These are phyloP conservation scores for Nixonia krombeini DNA, from an alignment of 1,140 invertebrate genomes.

Conservation along the genomic window DNA sequence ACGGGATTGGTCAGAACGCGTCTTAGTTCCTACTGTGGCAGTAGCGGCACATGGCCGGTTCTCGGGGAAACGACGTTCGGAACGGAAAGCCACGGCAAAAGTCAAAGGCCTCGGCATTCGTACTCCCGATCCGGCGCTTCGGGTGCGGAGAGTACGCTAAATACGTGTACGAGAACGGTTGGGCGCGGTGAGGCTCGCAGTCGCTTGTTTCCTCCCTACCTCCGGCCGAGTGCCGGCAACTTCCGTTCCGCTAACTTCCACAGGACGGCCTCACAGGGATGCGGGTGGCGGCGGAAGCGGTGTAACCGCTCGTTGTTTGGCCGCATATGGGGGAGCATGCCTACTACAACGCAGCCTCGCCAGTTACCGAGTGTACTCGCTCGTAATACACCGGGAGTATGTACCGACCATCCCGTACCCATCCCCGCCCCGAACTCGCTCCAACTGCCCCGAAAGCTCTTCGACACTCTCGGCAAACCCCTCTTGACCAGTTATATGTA, in stretches of 20 bases:
- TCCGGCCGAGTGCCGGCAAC: slow-evolving; percentile 7
- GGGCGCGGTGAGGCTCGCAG: slow-evolving; percentile 11
- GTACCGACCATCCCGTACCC: slow-evolving; percentile 8
- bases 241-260: slow-evolving; percentile 16
- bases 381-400: slow-evolving; percentile 51
- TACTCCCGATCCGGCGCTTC: slow-evolving; percentile 19
- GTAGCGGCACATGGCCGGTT: no score
- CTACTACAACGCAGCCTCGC: slow-evolving; percentile 24
- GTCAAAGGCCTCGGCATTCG: neutral
- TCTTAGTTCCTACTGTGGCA: no score
- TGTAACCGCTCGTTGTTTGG: slow-evolving; percentile 32
- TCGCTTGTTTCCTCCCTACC: slow-evolving; percentile 13
- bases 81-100: no score
- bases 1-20: no score
- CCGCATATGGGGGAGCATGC: slow-evolving; percentile 49
- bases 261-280: neutral
- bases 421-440: neutral
- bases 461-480: neutral
- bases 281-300: slow-evolving; percentile 12
- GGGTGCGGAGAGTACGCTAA: slow-evolving; percentile 19
- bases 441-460: neutral
- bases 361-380: slow-evolving; percentile 36
- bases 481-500: slow-evolving; percentile 10
- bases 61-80: no score
- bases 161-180: slow-evolving; percentile 21